Evolutionary conservation across 2,797 vertebrate genomes (phyloP), one percentile per base, ranked within the genome.

Genomic region (Epinephelus coioides): DNA sequence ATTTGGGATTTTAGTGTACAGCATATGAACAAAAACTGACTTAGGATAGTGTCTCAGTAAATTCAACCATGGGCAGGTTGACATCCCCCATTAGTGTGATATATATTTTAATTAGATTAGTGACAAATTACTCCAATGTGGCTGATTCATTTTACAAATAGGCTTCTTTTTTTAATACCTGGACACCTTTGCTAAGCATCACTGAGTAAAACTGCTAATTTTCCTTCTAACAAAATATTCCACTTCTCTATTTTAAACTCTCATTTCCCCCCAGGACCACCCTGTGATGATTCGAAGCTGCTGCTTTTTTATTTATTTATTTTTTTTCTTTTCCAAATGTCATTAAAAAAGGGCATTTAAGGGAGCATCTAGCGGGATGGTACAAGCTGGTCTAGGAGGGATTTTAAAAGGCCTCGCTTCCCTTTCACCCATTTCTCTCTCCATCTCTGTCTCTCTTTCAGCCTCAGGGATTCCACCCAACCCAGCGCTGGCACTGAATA

Each of bases 391-490:
- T 65, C 73, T 65, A 2, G 25, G 61, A 54, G 69, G 25, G 72
- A 30, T 73, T 77, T 82, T 46, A 44, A 30, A 82, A 85, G 47
- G 50, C 65, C 19, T 60, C 49, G 17, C 57, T 76, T 66, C 59
- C 23, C 40, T 55, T 66, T n/a, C 51, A 49, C 34, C 38, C 23
- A 10, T 59, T 73, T 12, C 55, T 55, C 47, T 49, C 51, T 62
- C 30, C 34, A 19, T 71, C 27, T 69, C 65, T 8, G 21, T 60
- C 57, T 67, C 65, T 49, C 61, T 61, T 75, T 73, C 79, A 49
- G 60, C 83, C 68, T 60, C 6, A 0, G 79, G 83, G 83, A 69
- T 82, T 86, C 83, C 62, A 61, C 17, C 50, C 59, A 34, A 40
- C 47, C 43, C 69, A 40, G 75, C 0, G 6, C 79, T 40, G 72